Base-by-base conservation (phyloP, 2,113 vertebrate genomes). In the Tor tambroides region DNA sequence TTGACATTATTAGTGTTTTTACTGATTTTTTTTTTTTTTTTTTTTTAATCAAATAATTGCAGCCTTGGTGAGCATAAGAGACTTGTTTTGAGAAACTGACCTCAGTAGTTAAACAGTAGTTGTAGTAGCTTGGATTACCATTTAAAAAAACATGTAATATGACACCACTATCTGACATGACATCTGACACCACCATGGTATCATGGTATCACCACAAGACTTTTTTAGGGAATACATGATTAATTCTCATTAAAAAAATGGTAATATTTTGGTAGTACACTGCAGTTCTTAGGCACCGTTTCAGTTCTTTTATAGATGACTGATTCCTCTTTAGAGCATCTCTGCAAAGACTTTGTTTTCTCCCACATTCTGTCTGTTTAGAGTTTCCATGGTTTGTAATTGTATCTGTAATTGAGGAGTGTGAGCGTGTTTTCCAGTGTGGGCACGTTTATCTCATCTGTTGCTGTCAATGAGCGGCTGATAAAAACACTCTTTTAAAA, bases 401-500 rank as follows among this genome's bases (percentile, higher is more conserved):
- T n/a, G n/a, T n/a, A n/a, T n/a, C 35, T 23, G 19, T 72, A 72
- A 72, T 41, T 41, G 69, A 71, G 8, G 5, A 46, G 23, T 2
- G 5, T 72, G 69, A 23, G 32, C 4, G 17, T 72, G 4, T 71
- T 30, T 3, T 35, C 30, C 67, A 8, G 2, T 9, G 69, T 72
- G 21, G 35, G 9, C 21, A 38, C 21, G 10, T 43, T n/a, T 43
- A 43, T 43, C 38, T 15, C 23, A 43, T 75, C 11, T 75, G 5
- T 46, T 4, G 12, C 11, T 8, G n/a, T 75, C 5, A 46, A 11
- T 75, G 72, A 46, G 41, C 23, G 1, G 11, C 23, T 46, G 41
- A 46, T 75, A 75, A 46, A 46, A 75, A 43, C 38, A 72, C 72
- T 65, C n/a, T 26, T 75, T 75, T 75, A 4, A n/a, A 26, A 80